Percentiles rank a stretch among this genome's conserved stretches.
Evolutionary conservation across 2,797 vertebrate genomes (phyloP).

Genomic region (Pipistrellus pygmaeus): DNA sequence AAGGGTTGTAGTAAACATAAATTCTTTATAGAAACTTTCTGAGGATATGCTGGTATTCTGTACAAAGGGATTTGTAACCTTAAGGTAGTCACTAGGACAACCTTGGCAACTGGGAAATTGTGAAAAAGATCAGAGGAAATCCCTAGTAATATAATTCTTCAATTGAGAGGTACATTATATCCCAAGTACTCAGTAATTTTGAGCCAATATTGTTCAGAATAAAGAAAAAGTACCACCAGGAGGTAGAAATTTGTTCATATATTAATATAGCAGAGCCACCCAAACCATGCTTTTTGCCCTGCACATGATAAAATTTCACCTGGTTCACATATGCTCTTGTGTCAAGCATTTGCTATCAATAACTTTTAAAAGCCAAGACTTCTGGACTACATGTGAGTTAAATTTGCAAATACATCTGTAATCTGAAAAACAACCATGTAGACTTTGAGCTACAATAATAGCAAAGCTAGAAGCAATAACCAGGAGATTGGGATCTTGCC

Average conservation of each 20-base stretch:
- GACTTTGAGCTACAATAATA: neutral
- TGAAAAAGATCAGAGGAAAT: slow-evolving; percentile 19
- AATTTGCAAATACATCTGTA: slow-evolving; percentile 44
- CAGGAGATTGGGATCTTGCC: neutral
- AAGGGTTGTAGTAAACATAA: neutral
- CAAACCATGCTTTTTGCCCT: neutral
- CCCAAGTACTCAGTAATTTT: neutral
- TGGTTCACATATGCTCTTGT: slow-evolving; percentile 21
- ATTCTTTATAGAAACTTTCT: neutral
- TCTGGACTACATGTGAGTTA: slow-evolving; percentile 47
- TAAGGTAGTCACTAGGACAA: neutral
- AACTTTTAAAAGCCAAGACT: slow-evolving; percentile 54
- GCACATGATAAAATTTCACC: slow-evolving; percentile 4
- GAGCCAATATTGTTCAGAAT: slow-evolving; percentile 7
- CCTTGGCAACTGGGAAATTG: neutral
- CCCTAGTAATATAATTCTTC: neutral
- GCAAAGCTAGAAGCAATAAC: neutral
- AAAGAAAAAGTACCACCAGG: neutral
- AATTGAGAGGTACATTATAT: slow-evolving; percentile 29
- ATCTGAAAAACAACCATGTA: neutral
- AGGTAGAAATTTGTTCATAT: slow-evolving; percentile 11
- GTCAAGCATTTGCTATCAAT: slow-evolving; percentile 27
- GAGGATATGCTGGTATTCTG: neutral
- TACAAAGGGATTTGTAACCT: slow-evolving; percentile 25
- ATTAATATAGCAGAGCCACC: slow-evolving; percentile 17